These are phyloP conservation scores for Aspidapion aeneum DNA, from an alignment of 2,888 invertebrate genomes.

Conservation along the genomic window DNA sequence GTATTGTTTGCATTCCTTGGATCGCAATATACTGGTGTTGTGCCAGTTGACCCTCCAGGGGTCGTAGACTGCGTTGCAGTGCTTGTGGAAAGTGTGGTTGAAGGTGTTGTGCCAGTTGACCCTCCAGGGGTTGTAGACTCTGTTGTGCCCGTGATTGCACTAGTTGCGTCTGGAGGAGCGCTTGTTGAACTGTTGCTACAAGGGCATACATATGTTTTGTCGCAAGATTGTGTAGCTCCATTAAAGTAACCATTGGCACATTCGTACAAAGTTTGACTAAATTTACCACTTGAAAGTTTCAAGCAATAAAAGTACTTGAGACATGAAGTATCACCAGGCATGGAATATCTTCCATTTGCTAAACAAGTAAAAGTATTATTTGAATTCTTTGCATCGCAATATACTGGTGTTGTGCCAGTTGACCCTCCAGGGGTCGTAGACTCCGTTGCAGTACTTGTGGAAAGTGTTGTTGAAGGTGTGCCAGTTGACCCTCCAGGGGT, in stretches of 20 bases:
- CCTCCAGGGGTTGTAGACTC: conserved; percentile 25
- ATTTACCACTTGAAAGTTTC: conserved; percentile 5
- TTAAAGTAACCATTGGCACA: not conserved
- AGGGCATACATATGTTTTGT: not conserved
- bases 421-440: not conserved
- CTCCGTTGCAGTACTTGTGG: too few species aligned
- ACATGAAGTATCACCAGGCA: conserved; percentile 22
- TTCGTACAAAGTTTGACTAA: not conserved
- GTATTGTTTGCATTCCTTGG: too few species aligned
- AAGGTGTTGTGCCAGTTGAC: too few species aligned
- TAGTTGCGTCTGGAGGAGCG: not conserved
- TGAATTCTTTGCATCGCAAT: not conserved
- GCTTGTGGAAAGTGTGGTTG: too few species aligned
- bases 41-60: not conserved
- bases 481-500: too few species aligned
- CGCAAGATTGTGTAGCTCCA: not conserved
- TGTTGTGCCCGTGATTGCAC: not conserved
- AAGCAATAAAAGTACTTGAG: conserved; percentile 23
- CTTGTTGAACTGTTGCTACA: conserved; percentile 2
- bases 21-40: too few species aligned
- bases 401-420: not conserved
- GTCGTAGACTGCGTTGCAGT: not conserved
- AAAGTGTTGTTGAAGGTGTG: too few species aligned
- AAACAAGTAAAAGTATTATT: conserved; percentile 12
- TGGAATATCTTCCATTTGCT: conserved; percentile 16